Conservation (phyloP, 2,113 vertebrate species). For the Formicarius rufipectus region DNA sequence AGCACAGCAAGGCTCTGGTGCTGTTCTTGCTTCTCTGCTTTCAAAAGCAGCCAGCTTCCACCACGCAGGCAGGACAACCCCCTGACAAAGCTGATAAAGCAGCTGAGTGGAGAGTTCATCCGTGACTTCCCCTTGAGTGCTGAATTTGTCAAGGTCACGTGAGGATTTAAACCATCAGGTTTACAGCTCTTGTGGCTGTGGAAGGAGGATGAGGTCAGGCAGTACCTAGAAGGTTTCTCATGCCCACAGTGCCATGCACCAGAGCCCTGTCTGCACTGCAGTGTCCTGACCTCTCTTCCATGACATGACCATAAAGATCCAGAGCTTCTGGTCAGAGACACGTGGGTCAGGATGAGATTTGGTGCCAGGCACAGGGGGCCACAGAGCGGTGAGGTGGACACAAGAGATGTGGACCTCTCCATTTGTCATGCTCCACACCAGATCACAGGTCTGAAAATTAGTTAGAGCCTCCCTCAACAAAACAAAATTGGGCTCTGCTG, state of each 20-base stretch:
- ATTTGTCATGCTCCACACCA: not conserved
- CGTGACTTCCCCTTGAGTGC: not conserved
- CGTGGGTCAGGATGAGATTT: not conserved
- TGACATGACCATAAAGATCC: not conserved
- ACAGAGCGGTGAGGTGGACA: not conserved
- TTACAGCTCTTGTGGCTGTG: not conserved
- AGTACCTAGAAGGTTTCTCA: not conserved
- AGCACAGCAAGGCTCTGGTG: not conserved
- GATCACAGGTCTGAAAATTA: not conserved
- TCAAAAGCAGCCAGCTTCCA: not conserved
- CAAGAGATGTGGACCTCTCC: not conserved
- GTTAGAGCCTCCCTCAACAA: not conserved
- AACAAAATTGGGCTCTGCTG: not conserved
- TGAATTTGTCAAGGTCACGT: not conserved
- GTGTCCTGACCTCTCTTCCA: not conserved
- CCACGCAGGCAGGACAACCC: not conserved
- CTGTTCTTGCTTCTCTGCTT: not conserved
- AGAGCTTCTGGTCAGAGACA: not conserved
- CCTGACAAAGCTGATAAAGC: not conserved
- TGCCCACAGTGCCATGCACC: rapidly evolving
- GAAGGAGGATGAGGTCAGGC: not conserved
- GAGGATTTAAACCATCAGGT: not conserved
- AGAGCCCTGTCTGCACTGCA: not conserved
- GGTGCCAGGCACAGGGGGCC: not conserved
- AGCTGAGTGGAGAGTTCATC: not conserved